A percentile compares a stretch with the other conserved stretches of the same genome.
Conservation (phyloP, 1,140 invertebrate species). For the Drosophila athabasca region DNA sequence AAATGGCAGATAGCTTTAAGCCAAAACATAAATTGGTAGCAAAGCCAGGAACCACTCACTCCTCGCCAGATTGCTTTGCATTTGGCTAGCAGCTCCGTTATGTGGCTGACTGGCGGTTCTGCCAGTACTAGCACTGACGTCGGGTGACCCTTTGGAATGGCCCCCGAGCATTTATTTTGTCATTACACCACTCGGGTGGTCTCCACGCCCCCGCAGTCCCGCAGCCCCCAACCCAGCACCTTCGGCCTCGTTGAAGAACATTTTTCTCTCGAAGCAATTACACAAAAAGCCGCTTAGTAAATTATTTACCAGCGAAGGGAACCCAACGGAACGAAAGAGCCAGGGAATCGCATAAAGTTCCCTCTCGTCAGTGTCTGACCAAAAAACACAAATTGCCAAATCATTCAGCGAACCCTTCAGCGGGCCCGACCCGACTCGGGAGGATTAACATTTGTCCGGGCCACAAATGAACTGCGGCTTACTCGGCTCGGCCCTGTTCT, state of each 20-base stretch:
- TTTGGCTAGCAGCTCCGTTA: slow-evolving; percentile 55
- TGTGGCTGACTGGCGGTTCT: background rate
- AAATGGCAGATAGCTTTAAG: slow-evolving; percentile 52
- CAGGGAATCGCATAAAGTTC: slow-evolving; percentile 46
- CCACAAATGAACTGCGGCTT: slow-evolving; percentile 29
- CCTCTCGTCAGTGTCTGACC: slow-evolving; percentile 1
- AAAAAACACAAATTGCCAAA: slow-evolving; percentile 66
- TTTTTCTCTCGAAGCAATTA: slow-evolving; percentile 65
- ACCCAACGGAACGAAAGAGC: slow-evolving; percentile 2
- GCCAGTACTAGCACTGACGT: slow-evolving; percentile 18
- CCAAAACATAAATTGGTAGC: slow-evolving; percentile 55
- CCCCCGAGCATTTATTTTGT: slow-evolving; percentile 67
- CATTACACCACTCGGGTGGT: slow-evolving; percentile 70
- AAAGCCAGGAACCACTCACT: slow-evolving; percentile 23
- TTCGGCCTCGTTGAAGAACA: slow-evolving; percentile 10
- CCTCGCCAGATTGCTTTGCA: slow-evolving; percentile 48
- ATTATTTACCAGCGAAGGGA: slow-evolving; percentile 48
- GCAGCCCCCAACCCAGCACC: background rate
- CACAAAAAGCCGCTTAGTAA: slow-evolving; percentile 74
- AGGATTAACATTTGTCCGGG: slow-evolving; percentile 56
- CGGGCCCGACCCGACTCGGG: slow-evolving; percentile 32
- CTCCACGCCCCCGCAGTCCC: slow-evolving; percentile 17
- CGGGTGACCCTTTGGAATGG: slow-evolving; percentile 55
- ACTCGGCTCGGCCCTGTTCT: no score
- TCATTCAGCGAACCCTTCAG: slow-evolving; percentile 62